Evolutionary conservation across 2,888 invertebrate species (phyloP), one percentile per base, ranked within the genome.

Genomic region (Idaea straminata): DNA sequence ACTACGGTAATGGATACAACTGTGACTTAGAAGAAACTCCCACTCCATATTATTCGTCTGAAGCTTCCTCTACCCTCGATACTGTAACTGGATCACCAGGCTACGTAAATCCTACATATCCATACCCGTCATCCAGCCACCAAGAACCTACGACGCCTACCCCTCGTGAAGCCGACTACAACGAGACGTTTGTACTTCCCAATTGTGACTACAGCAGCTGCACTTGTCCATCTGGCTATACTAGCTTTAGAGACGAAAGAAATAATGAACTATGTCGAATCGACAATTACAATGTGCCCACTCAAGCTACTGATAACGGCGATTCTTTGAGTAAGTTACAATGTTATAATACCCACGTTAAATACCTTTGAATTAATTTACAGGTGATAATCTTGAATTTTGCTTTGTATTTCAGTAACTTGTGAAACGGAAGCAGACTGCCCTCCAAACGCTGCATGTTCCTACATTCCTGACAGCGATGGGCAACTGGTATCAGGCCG

Each of bases 351-450:
- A 58, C 61, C 5, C 47, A 10, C 47, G 47, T 47, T 47, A 47
- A 13, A 47, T 47, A 7, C 47, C 10, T 47, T 13, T n/a, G 3
- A 6, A 3, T 36, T 13, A 62, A 62, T 61, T 64, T 61, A 25
- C 63, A 64, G 63, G 60, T 63, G 69, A 35, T 35, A 16, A 15
- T 36, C 16, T 13, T 65, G n/a, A 34, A 3, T 0, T 61, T 38
- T 61, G 67, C 70, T 75, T 74, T 75, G 63, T 68, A 80, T 93
- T 94, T 73, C 89, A 96, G 96, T 95, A 71, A 93, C 94, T 35
- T 98, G 98, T 86, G 94, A 95, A 80, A 94, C 95, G 47, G 94
- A 96, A 67, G 94, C 95, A 74, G 96, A 96, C 77, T 99, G 98
- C 82, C 96, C 98, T 77, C 94, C 94, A 15, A 95, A 97, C 82